phyloP scores from a whole-genome alignment of 2,113 vertebrate species.

The Petromus typicus region DNA sequence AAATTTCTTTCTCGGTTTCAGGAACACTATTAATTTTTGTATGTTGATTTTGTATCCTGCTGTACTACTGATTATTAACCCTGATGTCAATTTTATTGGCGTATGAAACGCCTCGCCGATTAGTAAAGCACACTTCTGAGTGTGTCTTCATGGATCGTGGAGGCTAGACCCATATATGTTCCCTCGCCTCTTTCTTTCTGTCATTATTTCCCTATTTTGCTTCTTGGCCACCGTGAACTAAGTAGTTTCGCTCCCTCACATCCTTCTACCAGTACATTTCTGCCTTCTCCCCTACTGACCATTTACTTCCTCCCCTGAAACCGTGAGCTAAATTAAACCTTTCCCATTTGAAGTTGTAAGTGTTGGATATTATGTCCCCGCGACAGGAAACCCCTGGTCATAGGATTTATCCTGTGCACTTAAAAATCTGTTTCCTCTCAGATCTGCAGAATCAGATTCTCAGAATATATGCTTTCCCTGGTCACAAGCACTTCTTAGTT shows the following conservation, averaged over 20 bases:
- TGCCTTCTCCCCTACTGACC: not conserved
- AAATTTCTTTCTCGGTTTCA: too few relatives aligned
- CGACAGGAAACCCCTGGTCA: not conserved
- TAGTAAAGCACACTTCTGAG: not conserved
- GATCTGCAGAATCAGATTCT: not conserved
- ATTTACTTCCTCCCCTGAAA: not conserved
- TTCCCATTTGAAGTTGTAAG: not conserved
- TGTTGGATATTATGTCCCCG: not conserved
- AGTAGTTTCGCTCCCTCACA: not conserved
- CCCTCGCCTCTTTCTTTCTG: not conserved
- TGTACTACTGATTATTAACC: not conserved
- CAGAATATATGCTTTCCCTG: not conserved
- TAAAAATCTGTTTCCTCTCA: not conserved
- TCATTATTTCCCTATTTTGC: not conserved
- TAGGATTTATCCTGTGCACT: not conserved
- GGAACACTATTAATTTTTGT: not conserved
- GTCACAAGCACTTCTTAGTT: not conserved
- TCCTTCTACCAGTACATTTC: not conserved
- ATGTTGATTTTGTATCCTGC: not conserved
- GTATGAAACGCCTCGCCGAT: not conserved
- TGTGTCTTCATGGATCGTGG: not conserved
- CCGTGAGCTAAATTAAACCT: not conserved
- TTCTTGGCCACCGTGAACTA: not conserved
- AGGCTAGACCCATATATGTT: not conserved
- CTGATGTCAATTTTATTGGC: not conserved